Percentiles rank a stretch among this genome's conserved stretches.
These are phyloP conservation scores for Teleiodes luculella DNA, from an alignment of 2,888 invertebrate species.

Conservation along the genomic window DNA sequence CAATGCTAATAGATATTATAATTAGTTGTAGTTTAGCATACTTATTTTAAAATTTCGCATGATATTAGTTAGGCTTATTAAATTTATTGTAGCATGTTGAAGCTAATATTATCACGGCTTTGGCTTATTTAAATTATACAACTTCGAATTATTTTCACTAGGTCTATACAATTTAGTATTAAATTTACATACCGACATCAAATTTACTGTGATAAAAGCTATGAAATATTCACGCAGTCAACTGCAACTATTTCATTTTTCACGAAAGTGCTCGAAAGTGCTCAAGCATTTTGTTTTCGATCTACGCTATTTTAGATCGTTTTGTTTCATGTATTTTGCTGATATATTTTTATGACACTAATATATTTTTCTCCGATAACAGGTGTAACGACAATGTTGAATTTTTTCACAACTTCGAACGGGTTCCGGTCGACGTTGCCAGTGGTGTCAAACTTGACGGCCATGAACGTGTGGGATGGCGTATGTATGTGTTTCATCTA, in stretches of 20 bases:
- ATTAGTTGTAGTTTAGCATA: too few relatives aligned
- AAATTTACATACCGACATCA: too few relatives aligned
- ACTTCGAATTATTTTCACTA: too few relatives aligned
- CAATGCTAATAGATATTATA: too few relatives aligned
- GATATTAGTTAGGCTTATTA: neutral
- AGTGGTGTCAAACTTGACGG: conserved; percentile 95
- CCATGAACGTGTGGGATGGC: conserved; percentile 98
- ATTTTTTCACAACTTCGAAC: conserved; percentile 97
- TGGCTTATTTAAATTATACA: conserved; percentile 18
- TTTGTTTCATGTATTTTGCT: neutral
- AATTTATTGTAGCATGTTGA: neutral
- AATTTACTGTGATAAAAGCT: too few relatives aligned
- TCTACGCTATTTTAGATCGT: too few relatives aligned
- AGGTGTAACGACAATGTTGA: conserved; percentile 98
- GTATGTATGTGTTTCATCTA: conserved; percentile 99
- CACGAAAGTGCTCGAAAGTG: too few relatives aligned
- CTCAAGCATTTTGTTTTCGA: too few relatives aligned
- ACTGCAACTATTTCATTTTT: too few relatives aligned
- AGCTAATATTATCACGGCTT: neutral
- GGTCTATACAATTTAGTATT: too few relatives aligned
- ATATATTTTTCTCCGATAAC: conserved; percentile 38
- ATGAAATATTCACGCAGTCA: too few relatives aligned
- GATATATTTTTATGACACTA: neutral
- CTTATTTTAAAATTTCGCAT: neutral
- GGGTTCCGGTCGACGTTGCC: conserved; percentile 95